Percentiles rank a stretch among this genome's conserved stretches.
phyloP scores from a whole-genome alignment of 2,888 invertebrate species.

The Melanostoma mellinum region DNA sequence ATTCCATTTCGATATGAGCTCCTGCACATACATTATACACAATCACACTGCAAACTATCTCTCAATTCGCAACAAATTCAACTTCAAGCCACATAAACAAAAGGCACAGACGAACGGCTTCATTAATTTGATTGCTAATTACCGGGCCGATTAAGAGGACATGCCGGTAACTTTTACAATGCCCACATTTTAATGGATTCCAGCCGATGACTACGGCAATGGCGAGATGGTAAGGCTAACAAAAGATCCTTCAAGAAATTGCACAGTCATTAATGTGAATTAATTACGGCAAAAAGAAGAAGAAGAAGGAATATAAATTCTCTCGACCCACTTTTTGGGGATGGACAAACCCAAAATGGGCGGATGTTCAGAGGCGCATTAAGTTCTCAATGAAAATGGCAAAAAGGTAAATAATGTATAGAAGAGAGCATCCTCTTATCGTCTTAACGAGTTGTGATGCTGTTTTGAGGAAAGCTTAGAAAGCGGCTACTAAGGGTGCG shows the following conservation, averaged over 20 bases:
- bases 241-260: conserved; percentile 29
- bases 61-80: not conserved
- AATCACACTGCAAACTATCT: conserved; percentile 5
- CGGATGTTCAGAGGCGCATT: conserved; percentile 27
- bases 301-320: conserved; percentile 31
- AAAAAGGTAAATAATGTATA: conserved; percentile 25
- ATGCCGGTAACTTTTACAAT: conserved; percentile 19
- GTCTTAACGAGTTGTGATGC: conserved; percentile 31
- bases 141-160: conserved; percentile 58
- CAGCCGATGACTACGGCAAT: conserved; percentile 5
- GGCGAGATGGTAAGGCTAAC: conserved; percentile 12
- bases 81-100: not conserved
- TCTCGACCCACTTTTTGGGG: not conserved
- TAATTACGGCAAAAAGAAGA: conserved; percentile 31
- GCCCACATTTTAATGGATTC: conserved; percentile 35
- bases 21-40: conserved; percentile 19
- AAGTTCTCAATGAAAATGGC: conserved; percentile 4
- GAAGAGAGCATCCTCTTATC: not conserved
- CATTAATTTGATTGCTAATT: conserved; percentile 69
- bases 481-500: too few relatives aligned
- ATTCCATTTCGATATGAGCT: not conserved
- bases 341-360: conserved; percentile 4
- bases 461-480: not conserved
- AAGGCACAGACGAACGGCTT: conserved; percentile 38
- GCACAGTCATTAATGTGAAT: conserved; percentile 52